These are phyloP conservation scores for Notolepis coatsorum DNA, from an alignment of 2,797 vertebrate species.

Conservation along the genomic window DNA sequence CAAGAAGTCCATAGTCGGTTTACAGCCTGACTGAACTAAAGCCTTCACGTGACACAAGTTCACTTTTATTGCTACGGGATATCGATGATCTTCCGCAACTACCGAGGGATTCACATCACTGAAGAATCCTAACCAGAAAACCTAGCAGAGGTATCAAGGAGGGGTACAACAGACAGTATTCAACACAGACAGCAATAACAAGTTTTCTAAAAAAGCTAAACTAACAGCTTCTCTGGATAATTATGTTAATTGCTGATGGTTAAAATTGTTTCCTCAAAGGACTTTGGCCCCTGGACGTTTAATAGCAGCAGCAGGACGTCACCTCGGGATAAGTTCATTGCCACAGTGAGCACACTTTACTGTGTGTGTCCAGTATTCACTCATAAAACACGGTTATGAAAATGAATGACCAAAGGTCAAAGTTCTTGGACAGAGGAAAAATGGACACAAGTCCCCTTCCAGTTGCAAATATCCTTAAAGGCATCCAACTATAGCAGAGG, in stretches of 20 bases:
- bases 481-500: slow-evolving; percentile 26
- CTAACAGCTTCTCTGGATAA: neutral
- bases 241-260: neutral
- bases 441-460: neutral
- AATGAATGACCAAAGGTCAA: slow-evolving; percentile 37
- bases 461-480: neutral
- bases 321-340: neutral
- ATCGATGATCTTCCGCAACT: neutral
- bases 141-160: neutral
- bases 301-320: slow-evolving; percentile 3
- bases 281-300: slow-evolving; percentile 41
- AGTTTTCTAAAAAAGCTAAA: no score
- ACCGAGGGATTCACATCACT: neutral
- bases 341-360: slow-evolving; percentile 4
- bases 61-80: neutral
- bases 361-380: slow-evolving; percentile 1
- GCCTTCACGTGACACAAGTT: neutral
- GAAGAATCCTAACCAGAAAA: no score
- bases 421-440: slow-evolving; percentile 20
- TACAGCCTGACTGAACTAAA: neutral
- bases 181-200: neutral
- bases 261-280: slow-evolving; percentile 18
- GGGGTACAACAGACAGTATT: neutral
- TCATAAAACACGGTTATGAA: slow-evolving; percentile 34
- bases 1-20: no score